Evolutionary conservation across 2,113 vertebrate species (phyloP).

Genomic region (Actinemys pallida): DNA sequence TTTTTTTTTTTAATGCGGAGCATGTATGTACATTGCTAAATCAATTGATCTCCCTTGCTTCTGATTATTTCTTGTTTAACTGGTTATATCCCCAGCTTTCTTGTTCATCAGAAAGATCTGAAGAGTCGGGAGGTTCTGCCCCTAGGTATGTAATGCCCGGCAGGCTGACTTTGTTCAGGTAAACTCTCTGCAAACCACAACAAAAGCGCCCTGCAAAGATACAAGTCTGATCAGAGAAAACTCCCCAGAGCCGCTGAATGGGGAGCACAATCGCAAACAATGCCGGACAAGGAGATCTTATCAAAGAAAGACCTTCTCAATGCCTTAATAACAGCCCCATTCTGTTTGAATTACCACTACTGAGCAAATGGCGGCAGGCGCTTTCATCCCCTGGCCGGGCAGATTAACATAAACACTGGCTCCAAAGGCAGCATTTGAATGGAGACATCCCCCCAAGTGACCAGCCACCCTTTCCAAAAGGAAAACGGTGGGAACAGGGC

Average conservation of each 20-base stretch:
- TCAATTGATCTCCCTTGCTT: conserved; percentile 5
- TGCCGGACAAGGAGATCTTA: conserved; percentile 86
- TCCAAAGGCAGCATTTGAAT: conserved; percentile 81
- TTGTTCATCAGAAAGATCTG: conserved; percentile 57
- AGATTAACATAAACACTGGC: conserved; percentile 83
- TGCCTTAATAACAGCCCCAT: conserved; percentile 82
- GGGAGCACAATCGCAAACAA: conserved; percentile 81
- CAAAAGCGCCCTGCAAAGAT: conserved; percentile 84
- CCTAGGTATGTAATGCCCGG: conserved; percentile 78
- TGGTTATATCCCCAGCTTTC: conserved; percentile 59
- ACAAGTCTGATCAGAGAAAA: conserved; percentile 81
- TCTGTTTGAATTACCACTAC: conserved; percentile 87
- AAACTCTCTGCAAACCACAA: conserved; percentile 82
- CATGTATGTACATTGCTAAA: background rate
- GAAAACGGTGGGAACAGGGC: conserved; percentile 3
- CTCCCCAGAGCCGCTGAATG: conserved; percentile 78
- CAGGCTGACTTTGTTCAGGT: conserved; percentile 83
- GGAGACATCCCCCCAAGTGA: conserved; percentile 51
- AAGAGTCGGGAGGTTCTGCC: conserved; percentile 59
- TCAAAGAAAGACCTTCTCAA: conserved; percentile 83
- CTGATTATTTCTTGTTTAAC: conserved; percentile 50
- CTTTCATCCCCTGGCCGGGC: conserved; percentile 80
- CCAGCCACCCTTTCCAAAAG: background rate
- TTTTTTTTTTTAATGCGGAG: background rate
- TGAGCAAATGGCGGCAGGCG: conserved; percentile 82